Percentiles rank a stretch among this genome's conserved stretches.
phyloP scores from a whole-genome alignment of 2,888 invertebrate species.

The Prosopocoilus inquinatus region DNA sequence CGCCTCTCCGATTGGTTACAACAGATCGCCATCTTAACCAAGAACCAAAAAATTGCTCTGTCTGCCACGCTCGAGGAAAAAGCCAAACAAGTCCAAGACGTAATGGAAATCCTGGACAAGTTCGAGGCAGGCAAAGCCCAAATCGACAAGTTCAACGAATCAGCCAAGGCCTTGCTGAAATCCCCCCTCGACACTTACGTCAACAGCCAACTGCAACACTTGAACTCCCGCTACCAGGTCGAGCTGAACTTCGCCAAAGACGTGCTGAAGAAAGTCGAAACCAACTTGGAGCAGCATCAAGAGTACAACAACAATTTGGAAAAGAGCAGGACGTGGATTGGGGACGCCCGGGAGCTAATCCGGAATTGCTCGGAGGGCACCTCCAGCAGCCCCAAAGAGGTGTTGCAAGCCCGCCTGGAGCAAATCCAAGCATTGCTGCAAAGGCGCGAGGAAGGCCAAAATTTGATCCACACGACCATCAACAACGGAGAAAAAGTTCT shows the following conservation, averaged over 20 bases:
- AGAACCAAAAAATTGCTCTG: constrained; percentile 83
- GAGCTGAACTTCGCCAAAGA: constrained; percentile 85
- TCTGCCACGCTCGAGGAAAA: constrained; percentile 80
- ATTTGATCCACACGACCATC: constrained; percentile 79
- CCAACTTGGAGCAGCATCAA: constrained; percentile 81
- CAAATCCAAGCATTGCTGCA: constrained; percentile 77
- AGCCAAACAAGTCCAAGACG: constrained; percentile 78
- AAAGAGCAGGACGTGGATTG: constrained; percentile 82
- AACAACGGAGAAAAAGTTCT: constrained; percentile 89
- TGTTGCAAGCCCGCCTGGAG: constrained; percentile 75
- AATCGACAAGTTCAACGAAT: constrained; percentile 79
- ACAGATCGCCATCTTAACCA: constrained; percentile 86
- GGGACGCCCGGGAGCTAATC: constrained; percentile 79
- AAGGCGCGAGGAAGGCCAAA: constrained; percentile 84
- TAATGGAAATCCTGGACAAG: constrained; percentile 72
- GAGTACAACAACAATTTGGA: constrained; percentile 74
- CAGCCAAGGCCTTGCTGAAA: constrained; percentile 71
- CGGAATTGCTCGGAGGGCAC: constrained; percentile 78
- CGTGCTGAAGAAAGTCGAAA: constrained; percentile 86
- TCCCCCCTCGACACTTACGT: constrained; percentile 87
- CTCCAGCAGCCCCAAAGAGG: constrained; percentile 76
- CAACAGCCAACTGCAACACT: constrained; percentile 79
- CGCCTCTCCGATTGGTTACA: constrained; percentile 89
- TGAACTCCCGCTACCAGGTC: constrained; percentile 87
- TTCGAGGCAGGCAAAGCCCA: constrained; percentile 76